phyloP scores from a whole-genome alignment of 2,888 invertebrate genomes.

The Oscheius sp. region DNA sequence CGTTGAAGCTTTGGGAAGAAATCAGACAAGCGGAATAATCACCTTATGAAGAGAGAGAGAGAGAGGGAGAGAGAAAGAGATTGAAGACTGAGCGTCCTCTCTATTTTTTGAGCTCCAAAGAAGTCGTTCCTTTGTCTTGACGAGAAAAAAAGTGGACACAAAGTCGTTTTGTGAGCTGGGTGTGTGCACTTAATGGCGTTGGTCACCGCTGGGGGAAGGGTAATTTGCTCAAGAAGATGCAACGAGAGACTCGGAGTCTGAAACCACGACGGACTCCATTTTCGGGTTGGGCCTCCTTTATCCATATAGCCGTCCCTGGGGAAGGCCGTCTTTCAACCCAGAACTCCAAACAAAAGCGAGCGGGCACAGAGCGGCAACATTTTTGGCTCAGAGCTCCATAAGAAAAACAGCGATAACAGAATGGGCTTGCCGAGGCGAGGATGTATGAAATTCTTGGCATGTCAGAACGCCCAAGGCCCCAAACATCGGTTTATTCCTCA shows the following conservation, averaged over 20 bases:
- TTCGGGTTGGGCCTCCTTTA: conserved; percentile 36
- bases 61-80: neutral
- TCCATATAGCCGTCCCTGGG: conserved; percentile 29
- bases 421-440: conserved; percentile 1
- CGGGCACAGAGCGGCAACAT: conserved; percentile 7
- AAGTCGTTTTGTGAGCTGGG: conserved; percentile 22
- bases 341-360: conserved; percentile 29
- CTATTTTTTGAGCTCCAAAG: no score
- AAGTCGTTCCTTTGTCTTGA: no score
- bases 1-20: neutral
- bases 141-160: conserved; percentile 7
- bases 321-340: conserved; percentile 27
- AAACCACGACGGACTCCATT: conserved; percentile 37
- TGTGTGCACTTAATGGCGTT: conserved; percentile 26
- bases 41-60: conserved; percentile 16
- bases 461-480: neutral
- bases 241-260: conserved; percentile 16
- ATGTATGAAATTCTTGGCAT: conserved; percentile 22
- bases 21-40: conserved; percentile 28
- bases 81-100: no score
- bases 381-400: neutral
- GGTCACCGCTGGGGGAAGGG: conserved; percentile 19
- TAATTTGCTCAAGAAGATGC: conserved; percentile 32
- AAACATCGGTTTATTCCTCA: conserved; percentile 1
- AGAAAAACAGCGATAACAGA: conserved; percentile 18